Evolutionary conservation across 2,888 invertebrate species (phyloP).

Genomic region (Lasioglossum lativentre): DNA sequence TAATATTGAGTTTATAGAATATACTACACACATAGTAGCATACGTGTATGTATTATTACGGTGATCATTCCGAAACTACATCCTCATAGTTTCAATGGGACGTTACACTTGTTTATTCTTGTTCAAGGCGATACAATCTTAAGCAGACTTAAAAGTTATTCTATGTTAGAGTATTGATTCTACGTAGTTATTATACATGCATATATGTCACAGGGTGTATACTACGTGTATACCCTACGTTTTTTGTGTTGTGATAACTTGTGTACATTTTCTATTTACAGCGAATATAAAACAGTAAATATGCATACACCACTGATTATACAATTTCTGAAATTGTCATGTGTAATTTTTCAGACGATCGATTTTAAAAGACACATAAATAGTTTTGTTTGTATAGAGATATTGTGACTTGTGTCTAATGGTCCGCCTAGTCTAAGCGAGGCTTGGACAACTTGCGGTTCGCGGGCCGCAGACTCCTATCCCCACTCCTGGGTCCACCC

Average conservation of each 20-base stretch:
- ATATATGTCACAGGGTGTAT: not conserved
- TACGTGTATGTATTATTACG: not conserved
- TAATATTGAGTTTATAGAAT: not conserved
- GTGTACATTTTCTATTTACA: not conserved
- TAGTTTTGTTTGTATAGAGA: too few relatives aligned
- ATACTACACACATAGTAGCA: not conserved
- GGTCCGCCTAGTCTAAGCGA: too few relatives aligned
- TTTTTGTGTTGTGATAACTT: not conserved
- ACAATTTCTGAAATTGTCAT: too few relatives aligned
- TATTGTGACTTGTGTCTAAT: too few relatives aligned
- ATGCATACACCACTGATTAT: not conserved
- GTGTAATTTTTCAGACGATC: too few relatives aligned
- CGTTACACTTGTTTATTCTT: slow-evolving; percentile 1
- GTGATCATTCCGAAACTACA: slow-evolving; percentile 1
- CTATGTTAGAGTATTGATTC: not conserved
- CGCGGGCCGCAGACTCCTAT: too few relatives aligned
- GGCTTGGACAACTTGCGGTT: too few relatives aligned
- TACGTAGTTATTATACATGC: not conserved
- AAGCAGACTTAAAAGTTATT: slow-evolving; percentile 1
- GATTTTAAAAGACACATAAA: too few relatives aligned
- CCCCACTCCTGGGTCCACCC: too few relatives aligned
- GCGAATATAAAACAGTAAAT: not conserved
- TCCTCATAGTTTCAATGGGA: not conserved
- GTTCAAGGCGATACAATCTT: not conserved
- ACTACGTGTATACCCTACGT: not conserved